These are phyloP conservation scores for Bubalus kerabau DNA, from an alignment of 2,113 vertebrate genomes.

Conservation along the genomic window DNA sequence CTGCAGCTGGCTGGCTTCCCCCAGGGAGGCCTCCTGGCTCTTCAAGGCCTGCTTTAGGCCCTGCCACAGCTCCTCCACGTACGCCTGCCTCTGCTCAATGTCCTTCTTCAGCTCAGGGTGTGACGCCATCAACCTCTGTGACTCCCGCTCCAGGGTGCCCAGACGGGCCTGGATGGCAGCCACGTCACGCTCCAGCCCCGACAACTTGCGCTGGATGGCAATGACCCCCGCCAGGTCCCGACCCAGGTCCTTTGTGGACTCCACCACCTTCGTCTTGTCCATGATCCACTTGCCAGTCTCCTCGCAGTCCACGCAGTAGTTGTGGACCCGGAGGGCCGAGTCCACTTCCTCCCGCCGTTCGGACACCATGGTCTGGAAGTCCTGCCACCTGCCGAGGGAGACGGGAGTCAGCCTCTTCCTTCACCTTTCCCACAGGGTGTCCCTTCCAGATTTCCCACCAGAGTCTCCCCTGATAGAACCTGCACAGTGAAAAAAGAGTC, in stretches of 20 bases:
- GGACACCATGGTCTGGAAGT: constrained; percentile 88
- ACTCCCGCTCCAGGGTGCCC: constrained; percentile 82
- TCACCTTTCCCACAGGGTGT: neutral
- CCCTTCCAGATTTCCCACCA: neutral
- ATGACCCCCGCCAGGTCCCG: constrained; percentile 91
- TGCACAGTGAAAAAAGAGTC: neutral
- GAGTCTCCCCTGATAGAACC: neutral
- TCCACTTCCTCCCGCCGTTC: constrained; percentile 85
- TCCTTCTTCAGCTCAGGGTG: constrained; percentile 85
- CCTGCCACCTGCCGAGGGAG: constrained; percentile 85
- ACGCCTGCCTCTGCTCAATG: constrained; percentile 77
- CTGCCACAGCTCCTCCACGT: constrained; percentile 83
- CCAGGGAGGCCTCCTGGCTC: constrained; percentile 87
- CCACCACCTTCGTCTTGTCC: constrained; percentile 89
- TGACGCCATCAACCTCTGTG: constrained; percentile 81
- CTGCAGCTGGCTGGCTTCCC: constrained; percentile 95
- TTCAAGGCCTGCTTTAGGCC: constrained; percentile 84
- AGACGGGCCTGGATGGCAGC: constrained; percentile 86
- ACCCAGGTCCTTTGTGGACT: constrained; percentile 91
- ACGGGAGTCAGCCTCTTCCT: neutral
- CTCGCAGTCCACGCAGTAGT: constrained; percentile 91
- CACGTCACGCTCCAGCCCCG: constrained; percentile 92
- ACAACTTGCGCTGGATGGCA: constrained; percentile 94
- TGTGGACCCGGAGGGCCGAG: constrained; percentile 90
- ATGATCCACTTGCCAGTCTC: constrained; percentile 92